Percentiles rank a stretch among this genome's conserved stretches.
Conservation (phyloP, 2,113 vertebrate species). For the Hucho hucho region DNA sequence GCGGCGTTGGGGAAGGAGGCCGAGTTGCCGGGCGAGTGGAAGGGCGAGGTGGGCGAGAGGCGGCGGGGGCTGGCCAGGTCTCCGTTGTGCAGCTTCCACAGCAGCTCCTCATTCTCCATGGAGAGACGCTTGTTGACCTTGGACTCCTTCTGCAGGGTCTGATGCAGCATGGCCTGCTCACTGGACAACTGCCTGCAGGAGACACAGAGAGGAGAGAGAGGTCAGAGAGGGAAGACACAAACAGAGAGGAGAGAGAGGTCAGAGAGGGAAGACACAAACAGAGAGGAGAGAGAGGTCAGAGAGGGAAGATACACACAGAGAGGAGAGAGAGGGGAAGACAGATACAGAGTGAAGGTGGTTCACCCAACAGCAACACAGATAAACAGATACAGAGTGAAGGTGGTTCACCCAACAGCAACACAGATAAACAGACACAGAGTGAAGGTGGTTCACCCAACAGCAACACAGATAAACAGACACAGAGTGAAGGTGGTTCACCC, state of each 20-base stretch:
- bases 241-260: conserved; percentile 15
- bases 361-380: no score
- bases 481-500: no score
- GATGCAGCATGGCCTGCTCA: conserved; percentile 88
- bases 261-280: not conserved
- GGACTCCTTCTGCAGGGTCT: conserved; percentile 93
- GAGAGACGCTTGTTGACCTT: conserved; percentile 96
- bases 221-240: not conserved
- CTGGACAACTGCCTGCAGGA: conserved; percentile 87
- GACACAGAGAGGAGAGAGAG: conserved; percentile 27
- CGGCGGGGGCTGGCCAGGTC: conserved; percentile 86
- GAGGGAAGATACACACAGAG: no score
- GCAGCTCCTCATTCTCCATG: conserved; percentile 97
- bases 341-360: no score
- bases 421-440: no score
- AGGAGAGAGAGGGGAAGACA: not conserved
- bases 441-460: no score
- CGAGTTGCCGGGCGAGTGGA: conserved; percentile 81
- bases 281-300: no score
- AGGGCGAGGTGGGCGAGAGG: conserved; percentile 83
- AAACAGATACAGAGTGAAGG: no score
- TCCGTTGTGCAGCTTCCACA: conserved; percentile 95
- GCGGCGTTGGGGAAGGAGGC: conserved; percentile 77
- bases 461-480: no score
- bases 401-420: no score